phyloP scores from a whole-genome alignment of 2,113 vertebrate species.

The Pluvianellus socialis region DNA sequence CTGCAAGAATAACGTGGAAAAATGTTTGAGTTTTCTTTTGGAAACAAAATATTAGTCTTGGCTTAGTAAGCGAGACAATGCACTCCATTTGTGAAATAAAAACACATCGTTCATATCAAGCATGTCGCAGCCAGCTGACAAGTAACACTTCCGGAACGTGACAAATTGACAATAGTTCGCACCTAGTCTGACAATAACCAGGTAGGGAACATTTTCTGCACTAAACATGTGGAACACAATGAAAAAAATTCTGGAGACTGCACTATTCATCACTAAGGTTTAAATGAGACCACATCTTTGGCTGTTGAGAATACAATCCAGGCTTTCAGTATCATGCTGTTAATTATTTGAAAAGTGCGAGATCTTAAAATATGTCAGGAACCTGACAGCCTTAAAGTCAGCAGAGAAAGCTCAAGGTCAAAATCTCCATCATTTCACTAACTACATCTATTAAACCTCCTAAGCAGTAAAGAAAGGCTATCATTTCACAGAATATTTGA shows the following conservation, averaged over 20 bases:
- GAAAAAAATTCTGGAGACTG: neutral
- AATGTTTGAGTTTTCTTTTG: constrained; percentile 75
- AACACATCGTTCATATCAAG: constrained; percentile 41
- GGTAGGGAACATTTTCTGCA: constrained; percentile 51
- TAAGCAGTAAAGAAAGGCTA: neutral
- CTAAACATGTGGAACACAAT: neutral
- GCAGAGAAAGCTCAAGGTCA: neutral
- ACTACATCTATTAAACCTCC: neutral
- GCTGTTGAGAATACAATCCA: neutral
- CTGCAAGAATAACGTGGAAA: constrained; percentile 74
- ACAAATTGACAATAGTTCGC: constrained; percentile 48
- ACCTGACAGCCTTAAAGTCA: neutral
- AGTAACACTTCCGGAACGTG: constrained; percentile 58
- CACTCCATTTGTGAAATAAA: constrained; percentile 66
- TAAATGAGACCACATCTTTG: neutral
- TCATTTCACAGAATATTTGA: neutral
- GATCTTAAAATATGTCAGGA: neutral
- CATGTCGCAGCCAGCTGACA: constrained; percentile 65
- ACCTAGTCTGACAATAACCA: constrained; percentile 61
- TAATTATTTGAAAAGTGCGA: neutral
- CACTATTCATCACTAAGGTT: neutral
- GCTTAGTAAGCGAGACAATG: constrained; percentile 72
- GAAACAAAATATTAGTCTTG: constrained; percentile 83
- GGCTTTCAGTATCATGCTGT: neutral
- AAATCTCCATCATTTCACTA: neutral